Conservation (phyloP, 2,113 vertebrate species). For the Mobula hypostoma region DNA sequence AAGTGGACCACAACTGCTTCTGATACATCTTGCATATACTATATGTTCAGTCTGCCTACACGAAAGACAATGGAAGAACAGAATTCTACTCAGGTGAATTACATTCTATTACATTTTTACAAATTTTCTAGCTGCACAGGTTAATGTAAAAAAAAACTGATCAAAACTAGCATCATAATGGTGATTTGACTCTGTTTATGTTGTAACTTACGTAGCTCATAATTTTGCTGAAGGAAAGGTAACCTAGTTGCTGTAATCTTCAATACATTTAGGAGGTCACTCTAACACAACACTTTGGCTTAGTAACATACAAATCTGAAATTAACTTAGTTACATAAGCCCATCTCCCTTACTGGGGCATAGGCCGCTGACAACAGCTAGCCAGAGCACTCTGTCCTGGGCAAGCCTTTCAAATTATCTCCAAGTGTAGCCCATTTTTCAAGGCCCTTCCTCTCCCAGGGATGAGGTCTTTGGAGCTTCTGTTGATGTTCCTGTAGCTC, state of each 20-base stretch:
- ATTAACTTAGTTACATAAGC: neutral
- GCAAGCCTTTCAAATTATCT: no score
- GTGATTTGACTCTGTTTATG: neutral
- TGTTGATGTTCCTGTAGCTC: no score
- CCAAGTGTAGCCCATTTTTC: no score
- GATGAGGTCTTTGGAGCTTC: no score
- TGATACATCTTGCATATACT: neutral
- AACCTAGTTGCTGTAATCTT: neutral
- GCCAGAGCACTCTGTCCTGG: no score
- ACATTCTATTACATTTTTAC: neutral
- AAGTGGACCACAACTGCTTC: neutral
- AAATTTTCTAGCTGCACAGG: neutral
- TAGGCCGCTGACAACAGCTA: no score
- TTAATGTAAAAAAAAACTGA: neutral
- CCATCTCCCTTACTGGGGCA: no score
- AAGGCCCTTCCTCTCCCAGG: no score
- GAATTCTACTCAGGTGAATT: neutral
- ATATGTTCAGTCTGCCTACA: neutral
- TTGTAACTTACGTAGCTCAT: neutral
- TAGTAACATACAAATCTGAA: neutral
- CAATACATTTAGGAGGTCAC: neutral
- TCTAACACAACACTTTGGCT: neutral
- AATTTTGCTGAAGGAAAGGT: neutral
- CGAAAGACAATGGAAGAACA: neutral
- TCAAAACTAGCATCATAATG: no score